These are phyloP conservation scores for Drepana falcataria DNA, from an alignment of 2,888 invertebrate species.

Conservation along the genomic window DNA sequence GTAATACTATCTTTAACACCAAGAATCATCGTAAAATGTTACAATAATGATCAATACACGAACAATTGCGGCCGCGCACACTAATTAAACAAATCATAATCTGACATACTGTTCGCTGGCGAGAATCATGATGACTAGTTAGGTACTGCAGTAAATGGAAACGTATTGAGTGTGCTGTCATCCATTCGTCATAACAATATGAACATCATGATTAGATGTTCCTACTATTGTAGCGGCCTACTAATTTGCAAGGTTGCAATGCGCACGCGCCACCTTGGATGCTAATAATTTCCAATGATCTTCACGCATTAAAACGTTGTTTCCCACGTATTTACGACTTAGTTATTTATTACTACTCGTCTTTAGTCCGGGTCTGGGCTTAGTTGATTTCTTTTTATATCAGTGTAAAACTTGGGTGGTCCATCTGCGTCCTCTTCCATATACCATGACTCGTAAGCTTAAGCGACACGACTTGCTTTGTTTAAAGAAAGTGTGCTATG, in stretches of 20 bases:
- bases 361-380: constrained; percentile 6
- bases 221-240: constrained; percentile 25
- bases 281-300: constrained; percentile 60
- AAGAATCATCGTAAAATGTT: background rate
- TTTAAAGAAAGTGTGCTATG: too few relatives aligned
- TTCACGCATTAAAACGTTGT: constrained; percentile 50
- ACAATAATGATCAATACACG: background rate
- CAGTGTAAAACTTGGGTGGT: constrained; percentile 15
- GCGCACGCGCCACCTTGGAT: constrained; percentile 67
- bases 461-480: background rate
- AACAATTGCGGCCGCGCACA: background rate
- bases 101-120: background rate
- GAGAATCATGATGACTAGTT: background rate
- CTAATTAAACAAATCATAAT: background rate
- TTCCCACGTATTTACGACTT: constrained; percentile 49
- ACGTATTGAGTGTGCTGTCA: constrained; percentile 20
- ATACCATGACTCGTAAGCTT: constrained; percentile 6
- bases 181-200: constrained; percentile 32
- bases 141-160: background rate
- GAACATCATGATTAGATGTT: constrained; percentile 33
- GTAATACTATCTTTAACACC: background rate
- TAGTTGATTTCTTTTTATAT: constrained; percentile 14
- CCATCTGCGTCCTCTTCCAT: constrained; percentile 8
- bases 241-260: constrained; percentile 65
- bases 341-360: constrained; percentile 9